These are phyloP conservation scores for Orthosia cruda DNA, from an alignment of 2,888 invertebrate species.

Conservation along the genomic window DNA sequence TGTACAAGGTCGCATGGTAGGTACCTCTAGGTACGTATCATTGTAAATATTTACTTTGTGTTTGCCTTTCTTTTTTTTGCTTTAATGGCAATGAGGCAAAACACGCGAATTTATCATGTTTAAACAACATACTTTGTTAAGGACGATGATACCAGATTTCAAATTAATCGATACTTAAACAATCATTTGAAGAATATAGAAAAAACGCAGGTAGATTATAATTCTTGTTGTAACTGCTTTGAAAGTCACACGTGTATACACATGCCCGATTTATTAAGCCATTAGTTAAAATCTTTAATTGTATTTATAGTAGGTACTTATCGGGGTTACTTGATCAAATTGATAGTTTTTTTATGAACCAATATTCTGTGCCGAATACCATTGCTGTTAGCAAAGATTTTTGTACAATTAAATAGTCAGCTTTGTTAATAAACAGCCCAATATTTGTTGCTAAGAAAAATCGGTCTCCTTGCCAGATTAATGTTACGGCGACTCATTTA, in stretches of 20 bases:
- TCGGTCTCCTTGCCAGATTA: slow-evolving; percentile 27
- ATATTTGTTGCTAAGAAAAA: slow-evolving; percentile 24
- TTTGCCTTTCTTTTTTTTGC: slow-evolving; percentile 38
- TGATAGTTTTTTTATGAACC: background rate
- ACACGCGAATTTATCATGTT: slow-evolving; percentile 5
- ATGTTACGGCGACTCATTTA: slow-evolving; percentile 15
- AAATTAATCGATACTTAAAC: background rate
- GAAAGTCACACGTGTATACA: slow-evolving; percentile 1
- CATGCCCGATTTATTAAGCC: slow-evolving; percentile 3
- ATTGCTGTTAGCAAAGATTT: background rate
- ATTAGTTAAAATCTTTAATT: slow-evolving; percentile 20
- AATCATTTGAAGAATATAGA: background rate
- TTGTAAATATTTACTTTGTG: slow-evolving; percentile 26
- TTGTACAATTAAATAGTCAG: background rate
- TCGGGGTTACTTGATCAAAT: background rate
- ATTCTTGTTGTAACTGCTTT: slow-evolving; percentile 22
- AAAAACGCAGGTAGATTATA: slow-evolving; percentile 3
- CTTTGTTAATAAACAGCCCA: slow-evolving; percentile 1
- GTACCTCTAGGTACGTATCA: slow-evolving; percentile 1
- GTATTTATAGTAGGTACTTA: background rate
- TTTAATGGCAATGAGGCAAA: slow-evolving; percentile 18
- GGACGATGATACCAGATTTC: background rate
- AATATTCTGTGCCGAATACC: background rate
- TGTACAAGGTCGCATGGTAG: slow-evolving; percentile 36
- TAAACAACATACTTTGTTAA: background rate